Evolutionary conservation across 2,888 invertebrate genomes (phyloP).

Genomic region (Philaethria dido): DNA sequence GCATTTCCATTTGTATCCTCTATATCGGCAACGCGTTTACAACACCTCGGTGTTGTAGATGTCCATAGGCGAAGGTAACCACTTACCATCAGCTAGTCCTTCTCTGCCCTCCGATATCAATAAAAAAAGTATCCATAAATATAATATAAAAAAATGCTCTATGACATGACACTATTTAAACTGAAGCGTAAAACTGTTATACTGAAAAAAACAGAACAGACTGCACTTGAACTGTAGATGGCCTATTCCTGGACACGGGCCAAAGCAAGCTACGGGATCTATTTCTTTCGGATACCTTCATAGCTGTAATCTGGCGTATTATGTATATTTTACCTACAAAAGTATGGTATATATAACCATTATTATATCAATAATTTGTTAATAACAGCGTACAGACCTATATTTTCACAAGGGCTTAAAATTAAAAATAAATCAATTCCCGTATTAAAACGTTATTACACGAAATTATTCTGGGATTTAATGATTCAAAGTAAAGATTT

Average conservation of each 20-base stretch:
- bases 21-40: too few species aligned
- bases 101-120: too few species aligned
- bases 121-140: too few species aligned
- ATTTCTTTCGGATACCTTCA: conserved; percentile 40
- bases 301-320: conserved; percentile 3
- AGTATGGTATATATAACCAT: neutral
- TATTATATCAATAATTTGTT: neutral
- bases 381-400: too few species aligned
- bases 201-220: conserved; percentile 60
- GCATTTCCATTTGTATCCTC: too few species aligned
- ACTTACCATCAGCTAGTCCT: too few species aligned
- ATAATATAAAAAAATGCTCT: neutral
- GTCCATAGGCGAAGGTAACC: too few species aligned
- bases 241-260: conserved; percentile 72
- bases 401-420: too few species aligned
- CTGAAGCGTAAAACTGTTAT: conserved; percentile 50
- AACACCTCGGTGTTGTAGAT: too few species aligned
- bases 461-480: neutral
- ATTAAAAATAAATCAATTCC: too few species aligned
- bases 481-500: neutral
- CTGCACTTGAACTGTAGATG: conserved; percentile 74
- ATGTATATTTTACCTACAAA: neutral
- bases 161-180: conserved; percentile 46
- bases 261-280: conserved; percentile 55
- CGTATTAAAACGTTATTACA: neutral